Evolutionary conservation across 92 coral and sea anemone species (phyloP), one percentile per base, ranked within the genome.

Genomic region (Epizoanthus ramosus): DNA sequence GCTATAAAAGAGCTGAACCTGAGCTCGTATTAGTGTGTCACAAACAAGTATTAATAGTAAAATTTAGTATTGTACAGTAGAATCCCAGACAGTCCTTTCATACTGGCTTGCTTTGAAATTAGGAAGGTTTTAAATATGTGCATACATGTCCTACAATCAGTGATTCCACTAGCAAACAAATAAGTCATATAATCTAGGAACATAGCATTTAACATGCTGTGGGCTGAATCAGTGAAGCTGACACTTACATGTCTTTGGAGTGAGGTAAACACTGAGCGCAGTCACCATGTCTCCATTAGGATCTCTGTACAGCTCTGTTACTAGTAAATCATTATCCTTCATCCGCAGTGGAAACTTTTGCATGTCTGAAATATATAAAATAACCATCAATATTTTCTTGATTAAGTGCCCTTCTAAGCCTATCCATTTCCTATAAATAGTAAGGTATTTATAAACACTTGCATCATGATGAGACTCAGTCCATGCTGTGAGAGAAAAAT

Each of bases 261-360:
- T 96, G 68, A 96, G 92, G 76, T 96, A 96, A 19, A 96, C 97
- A 65, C 99, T 96, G 41, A 96, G 88, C 31, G 99, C 98, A 0
- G 99, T 96, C 22, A 96, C 98, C 94, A 90, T 93, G 81, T 96
- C 99, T 16, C 93, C 98, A 47, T 89, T 88, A 28, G 99, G 99
- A 74, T 96, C 99, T 59, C 86, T 91, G 79, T 96, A 96, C 75
- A 96, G 89, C 43, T 96, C 99, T 9, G 99, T 96, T 37, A 96
- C 98, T 67, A 96, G 85, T 8, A 97, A 84, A 77, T 97, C 99
- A 74, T 97, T 97, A 76, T 97, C 99, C 66, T 97, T 97, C 99
- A 97, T 97, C 50, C 99, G 92, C 56, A 97, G 68, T 0, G 99
- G 99, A 79, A 97, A 97, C 91, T 97, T 97, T 87, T 97, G 98